Conservation (phyloP, 2,888 invertebrate species). For the Blomia tropicalis region DNA sequence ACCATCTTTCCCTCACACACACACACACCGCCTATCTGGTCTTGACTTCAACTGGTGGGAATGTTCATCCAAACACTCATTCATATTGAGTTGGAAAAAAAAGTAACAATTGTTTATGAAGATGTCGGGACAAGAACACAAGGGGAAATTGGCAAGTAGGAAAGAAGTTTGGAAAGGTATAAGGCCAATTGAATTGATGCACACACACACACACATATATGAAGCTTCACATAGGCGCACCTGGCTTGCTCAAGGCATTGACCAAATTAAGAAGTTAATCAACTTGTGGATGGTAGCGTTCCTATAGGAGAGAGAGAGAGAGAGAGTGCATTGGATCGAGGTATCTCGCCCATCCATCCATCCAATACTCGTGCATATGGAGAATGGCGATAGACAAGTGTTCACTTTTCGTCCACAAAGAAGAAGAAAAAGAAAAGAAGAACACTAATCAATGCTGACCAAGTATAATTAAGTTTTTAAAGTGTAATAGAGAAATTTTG, state of each 20-base stretch:
- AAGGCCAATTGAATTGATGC: background rate
- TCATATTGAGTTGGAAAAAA: background rate
- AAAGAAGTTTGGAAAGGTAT: background rate
- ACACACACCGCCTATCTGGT: too few relatives aligned
- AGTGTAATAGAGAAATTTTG: conserved; percentile 13
- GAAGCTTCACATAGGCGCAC: background rate
- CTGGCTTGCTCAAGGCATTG: background rate
- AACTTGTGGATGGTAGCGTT: too few relatives aligned
- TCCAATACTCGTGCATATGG: too few relatives aligned
- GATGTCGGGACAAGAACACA: too few relatives aligned
- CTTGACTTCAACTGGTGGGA: background rate
- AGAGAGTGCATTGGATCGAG: too few relatives aligned
- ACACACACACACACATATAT: background rate
- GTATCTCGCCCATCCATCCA: too few relatives aligned
- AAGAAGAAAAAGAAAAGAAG: too few relatives aligned
- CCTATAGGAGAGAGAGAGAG: too few relatives aligned
- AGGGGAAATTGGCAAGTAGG: too few relatives aligned
- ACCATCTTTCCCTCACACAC: background rate
- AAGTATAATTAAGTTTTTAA: conserved; percentile 11
- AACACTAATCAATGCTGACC: too few relatives aligned
- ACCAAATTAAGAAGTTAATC: conserved; percentile 9
- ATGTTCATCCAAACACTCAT: background rate
- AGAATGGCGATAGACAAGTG: too few relatives aligned
- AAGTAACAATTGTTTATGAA: background rate
- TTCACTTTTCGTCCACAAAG: too few relatives aligned